phyloP scores from a whole-genome alignment of 2,888 invertebrate genomes.

The Drosophila yooni region DNA sequence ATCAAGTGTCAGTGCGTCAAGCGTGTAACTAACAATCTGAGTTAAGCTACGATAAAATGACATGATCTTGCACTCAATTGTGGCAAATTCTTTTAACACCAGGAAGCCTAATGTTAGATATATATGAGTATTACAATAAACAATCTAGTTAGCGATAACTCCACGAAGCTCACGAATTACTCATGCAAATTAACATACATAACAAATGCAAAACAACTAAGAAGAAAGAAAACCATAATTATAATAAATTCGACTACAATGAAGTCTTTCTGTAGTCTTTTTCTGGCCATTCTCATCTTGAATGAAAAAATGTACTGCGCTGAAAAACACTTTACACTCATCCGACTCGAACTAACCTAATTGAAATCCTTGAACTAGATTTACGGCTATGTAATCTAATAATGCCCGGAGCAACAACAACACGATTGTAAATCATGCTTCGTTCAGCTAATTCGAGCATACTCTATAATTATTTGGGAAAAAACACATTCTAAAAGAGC shows the following conservation, averaged over 20 bases:
- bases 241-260: neutral
- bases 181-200: neutral
- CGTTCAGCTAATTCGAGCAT: conserved; percentile 45
- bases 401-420: conserved; percentile 9
- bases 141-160: neutral
- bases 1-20: neutral
- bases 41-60: neutral
- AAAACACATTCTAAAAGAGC: conserved; percentile 64
- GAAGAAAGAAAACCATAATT: neutral
- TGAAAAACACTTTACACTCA: neutral
- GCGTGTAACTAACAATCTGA: neutral
- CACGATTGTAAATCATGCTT: conserved; percentile 55
- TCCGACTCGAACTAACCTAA: conserved; percentile 4
- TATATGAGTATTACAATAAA: neutral
- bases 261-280: neutral
- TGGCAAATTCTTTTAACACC: neutral
- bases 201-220: neutral
- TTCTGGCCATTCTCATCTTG: neutral
- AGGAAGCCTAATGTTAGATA: neutral
- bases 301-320: neutral
- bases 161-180: neutral
- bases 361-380: conserved; percentile 57
- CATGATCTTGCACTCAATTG: neutral
- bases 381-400: conserved; percentile 30
- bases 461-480: conserved; percentile 58